These are phyloP conservation scores for Muscidifurax raptorellus DNA, from an alignment of 1,140 invertebrate genomes.

Conservation along the genomic window DNA sequence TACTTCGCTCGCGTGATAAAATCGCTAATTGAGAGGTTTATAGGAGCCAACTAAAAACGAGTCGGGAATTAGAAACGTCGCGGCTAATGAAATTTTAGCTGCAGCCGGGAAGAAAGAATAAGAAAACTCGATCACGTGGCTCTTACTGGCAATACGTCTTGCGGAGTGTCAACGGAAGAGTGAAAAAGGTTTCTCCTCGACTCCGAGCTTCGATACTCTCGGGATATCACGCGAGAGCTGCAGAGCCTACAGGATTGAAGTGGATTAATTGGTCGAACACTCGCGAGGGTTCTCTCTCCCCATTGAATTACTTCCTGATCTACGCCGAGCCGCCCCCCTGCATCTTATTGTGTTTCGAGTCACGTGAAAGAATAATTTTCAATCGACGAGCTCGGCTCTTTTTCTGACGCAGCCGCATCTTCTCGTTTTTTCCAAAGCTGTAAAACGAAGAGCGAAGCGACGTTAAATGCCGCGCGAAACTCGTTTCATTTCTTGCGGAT, in stretches of 20 bases:
- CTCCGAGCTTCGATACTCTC: slow-evolving; percentile 58
- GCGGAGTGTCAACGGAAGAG: slow-evolving; percentile 48
- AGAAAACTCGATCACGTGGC: slow-evolving; percentile 35
- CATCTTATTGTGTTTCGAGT: slow-evolving; percentile 46
- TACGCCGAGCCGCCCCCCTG: slow-evolving; percentile 3
- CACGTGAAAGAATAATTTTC: slow-evolving; percentile 53
- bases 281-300: slow-evolving; percentile 61
- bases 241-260: slow-evolving; percentile 65
- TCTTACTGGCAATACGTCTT: slow-evolving; percentile 63
- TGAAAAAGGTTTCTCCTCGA: slow-evolving; percentile 57
- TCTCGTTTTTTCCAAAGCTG: no score
- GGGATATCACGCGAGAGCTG: slow-evolving; percentile 54
- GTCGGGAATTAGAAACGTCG: slow-evolving; percentile 3
- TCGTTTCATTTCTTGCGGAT: slow-evolving; percentile 27
- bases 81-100: slow-evolving; percentile 8
- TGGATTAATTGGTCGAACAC: slow-evolving; percentile 72
- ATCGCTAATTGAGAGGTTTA: not conserved
- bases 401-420: not conserved
- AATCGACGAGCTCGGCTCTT: slow-evolving; percentile 39
- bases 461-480: slow-evolving; percentile 16
- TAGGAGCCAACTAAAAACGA: no score
- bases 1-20: not conserved
- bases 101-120: not conserved
- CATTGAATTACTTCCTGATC: slow-evolving; percentile 50
- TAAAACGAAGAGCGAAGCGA: not conserved